Base-by-base conservation (phyloP, 2,888 invertebrate species). In the Dastarcus helophoroides region DNA sequence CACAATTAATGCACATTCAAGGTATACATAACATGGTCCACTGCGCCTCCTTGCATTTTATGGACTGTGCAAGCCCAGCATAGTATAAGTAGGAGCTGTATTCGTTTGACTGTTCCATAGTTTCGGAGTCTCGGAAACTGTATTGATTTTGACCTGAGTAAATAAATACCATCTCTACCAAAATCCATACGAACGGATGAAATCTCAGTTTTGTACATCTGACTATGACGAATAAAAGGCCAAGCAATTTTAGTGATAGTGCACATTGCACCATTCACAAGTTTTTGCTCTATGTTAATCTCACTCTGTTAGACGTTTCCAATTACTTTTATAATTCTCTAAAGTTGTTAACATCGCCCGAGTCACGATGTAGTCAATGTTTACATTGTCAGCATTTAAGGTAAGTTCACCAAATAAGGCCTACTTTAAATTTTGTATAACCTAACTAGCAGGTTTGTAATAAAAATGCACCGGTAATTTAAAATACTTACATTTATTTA, bases 21-120 rank as follows among this genome's bases (percentile, higher is more conserved):
- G 26, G 25, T 47, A 43, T 12, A 47, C 27, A n/a, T 42, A 11
- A 37, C 39, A 26, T 38, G 36, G 17, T 43, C 38, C 9, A 38
- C 43, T 14, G 42, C 43, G 30, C 40, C 35, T 36, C 43, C 39
- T 38, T 46, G 31, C 40, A 47, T 40, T 21, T 40, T 39, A 22
- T 40, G 34, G 3, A 39, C 32, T 4, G 42, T 41, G 7, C 19
- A 39, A 36, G 42, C 46, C 43, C 46, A 46, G 22, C 33, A 35
- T 22, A 45, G 24, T 15, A 46, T 39, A 29, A 41, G 31, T 37
- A 43, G 41, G 19, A 39, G 32, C 42, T 32, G 37, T 32, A 32
- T 23, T 38, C 40, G 28, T 37, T 51, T 46, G 35, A 38, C 36
- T 36, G 36, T 43, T 0, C 37, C 42, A 26, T 37, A 33, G 22